These are phyloP conservation scores for Lasioglossum morio DNA, from an alignment of 2,888 invertebrate genomes.

Conservation along the genomic window DNA sequence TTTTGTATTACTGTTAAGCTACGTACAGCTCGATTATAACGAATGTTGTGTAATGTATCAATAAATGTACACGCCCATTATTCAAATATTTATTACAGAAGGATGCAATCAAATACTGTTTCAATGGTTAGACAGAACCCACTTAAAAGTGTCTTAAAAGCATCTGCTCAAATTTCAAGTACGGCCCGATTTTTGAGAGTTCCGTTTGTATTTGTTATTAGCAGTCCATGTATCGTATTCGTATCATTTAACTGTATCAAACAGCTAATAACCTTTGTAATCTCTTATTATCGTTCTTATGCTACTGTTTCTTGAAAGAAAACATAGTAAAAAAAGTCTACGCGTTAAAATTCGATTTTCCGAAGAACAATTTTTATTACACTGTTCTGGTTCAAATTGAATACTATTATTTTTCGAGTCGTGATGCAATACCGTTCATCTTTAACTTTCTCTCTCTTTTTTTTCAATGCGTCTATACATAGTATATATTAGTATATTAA, in stretches of 20 bases:
- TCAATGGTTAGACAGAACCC: not conserved
- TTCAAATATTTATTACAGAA: not conserved
- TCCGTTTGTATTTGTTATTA: not conserved
- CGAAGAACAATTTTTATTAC: not conserved
- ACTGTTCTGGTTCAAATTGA: conserved; percentile 32
- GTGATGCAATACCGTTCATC: not conserved
- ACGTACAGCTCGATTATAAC: not conserved
- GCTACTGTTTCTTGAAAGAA: not conserved
- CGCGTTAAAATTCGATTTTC: conserved; percentile 5
- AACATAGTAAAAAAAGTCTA: not conserved
- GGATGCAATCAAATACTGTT: not conserved
- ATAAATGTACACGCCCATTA: not conserved
- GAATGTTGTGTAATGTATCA: not conserved
- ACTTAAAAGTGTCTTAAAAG: not conserved
- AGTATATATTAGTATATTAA: conserved; percentile 42
- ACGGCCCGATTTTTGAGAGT: not conserved
- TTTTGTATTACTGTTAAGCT: conserved; percentile 12
- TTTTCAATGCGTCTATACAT: conserved; percentile 14
- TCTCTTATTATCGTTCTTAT: not conserved
- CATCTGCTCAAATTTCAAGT: not conserved
- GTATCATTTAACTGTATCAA: not conserved
- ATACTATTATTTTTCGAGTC: conserved; percentile 31
- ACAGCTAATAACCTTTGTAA: not conserved
- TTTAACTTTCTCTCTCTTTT: conserved; percentile 6
- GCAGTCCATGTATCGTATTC: not conserved